Evolutionary conservation across 2,888 invertebrate genomes (phyloP).

Genomic region (Nemapogon koenigi): DNA sequence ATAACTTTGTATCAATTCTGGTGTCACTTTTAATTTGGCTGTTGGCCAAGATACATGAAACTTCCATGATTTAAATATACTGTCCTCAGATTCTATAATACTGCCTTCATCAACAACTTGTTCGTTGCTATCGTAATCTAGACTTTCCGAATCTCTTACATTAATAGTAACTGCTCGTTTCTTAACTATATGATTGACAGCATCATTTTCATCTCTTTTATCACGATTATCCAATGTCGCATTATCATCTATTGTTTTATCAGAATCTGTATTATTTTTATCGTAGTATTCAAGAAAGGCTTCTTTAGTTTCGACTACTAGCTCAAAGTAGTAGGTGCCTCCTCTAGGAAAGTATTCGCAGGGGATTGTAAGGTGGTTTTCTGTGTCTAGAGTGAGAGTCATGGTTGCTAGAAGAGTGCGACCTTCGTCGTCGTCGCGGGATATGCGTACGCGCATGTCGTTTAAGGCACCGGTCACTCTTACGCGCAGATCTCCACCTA

Average conservation of each 20-base stretch:
- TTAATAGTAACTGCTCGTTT: constrained; percentile 29
- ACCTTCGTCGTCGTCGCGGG: constrained; percentile 55
- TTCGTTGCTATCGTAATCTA: constrained; percentile 19
- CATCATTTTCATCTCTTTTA: constrained; percentile 12
- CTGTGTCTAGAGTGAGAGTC: constrained; percentile 57
- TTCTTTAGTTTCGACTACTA: constrained; percentile 38
- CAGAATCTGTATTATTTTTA: constrained; percentile 15
- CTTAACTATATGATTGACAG: constrained; percentile 5
- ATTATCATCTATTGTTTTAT: constrained; percentile 10
- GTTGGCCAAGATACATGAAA: constrained; percentile 85
- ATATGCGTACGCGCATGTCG: constrained; percentile 45
- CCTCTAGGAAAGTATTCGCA: constrained; percentile 79
- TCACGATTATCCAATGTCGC: constrained; percentile 12
- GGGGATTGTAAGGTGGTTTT: constrained; percentile 62
- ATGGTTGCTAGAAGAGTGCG: constrained; percentile 41
- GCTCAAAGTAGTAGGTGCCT: constrained; percentile 62
- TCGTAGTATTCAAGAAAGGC: constrained; percentile 35
- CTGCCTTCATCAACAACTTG: constrained; percentile 19
- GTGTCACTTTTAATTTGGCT: constrained; percentile 74
- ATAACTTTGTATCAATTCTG: constrained; percentile 80
- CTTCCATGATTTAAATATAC: constrained; percentile 57
- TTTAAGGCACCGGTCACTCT: constrained; percentile 63
- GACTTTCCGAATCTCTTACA: not conserved
- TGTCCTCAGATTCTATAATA: constrained; percentile 45
- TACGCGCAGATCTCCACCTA: constrained; percentile 81